Conservation (phyloP, 2,113 vertebrate genomes). For the Notothenia rossii region DNA sequence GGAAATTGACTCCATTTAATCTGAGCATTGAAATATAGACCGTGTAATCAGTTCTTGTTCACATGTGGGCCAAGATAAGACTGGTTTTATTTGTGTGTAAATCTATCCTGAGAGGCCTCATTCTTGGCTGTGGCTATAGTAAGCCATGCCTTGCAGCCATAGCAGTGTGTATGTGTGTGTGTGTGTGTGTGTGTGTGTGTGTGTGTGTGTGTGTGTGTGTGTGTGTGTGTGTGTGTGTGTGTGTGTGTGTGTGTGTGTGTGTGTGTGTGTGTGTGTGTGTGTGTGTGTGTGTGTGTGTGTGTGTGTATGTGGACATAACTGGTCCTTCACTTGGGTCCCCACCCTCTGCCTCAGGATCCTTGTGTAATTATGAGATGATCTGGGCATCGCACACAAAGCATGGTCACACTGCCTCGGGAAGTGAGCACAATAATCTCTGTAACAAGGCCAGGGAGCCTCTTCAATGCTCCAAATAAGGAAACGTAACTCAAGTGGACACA, state of each 20-base stretch:
- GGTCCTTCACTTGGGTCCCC: conserved; percentile 72
- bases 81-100: conserved; percentile 81
- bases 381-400: conserved; percentile 75
- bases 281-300: conserved; percentile 33
- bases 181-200: conserved; percentile 22
- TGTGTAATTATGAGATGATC: conserved; percentile 80
- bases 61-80: conserved; percentile 79
- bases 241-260: conserved; percentile 16
- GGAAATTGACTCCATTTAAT: conserved; percentile 78
- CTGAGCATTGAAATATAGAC: conserved; percentile 79
- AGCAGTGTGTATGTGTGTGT: conserved; percentile 45
- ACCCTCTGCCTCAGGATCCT: conserved; percentile 74
- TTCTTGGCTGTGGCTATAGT: conserved; percentile 71
- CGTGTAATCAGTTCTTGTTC: conserved; percentile 76
- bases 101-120: conserved; percentile 79
- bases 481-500: conserved; percentile 44
- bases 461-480: conserved; percentile 55
- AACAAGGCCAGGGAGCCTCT: conserved; percentile 70
- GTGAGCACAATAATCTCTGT: conserved; percentile 78
- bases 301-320: conserved; percentile 60
- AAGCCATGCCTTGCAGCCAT: conserved; percentile 76
- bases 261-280: conserved; percentile 37
- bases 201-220: conserved; percentile 32
- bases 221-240: conserved; percentile 39
- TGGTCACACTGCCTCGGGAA: conserved; percentile 76